Evolutionary conservation across 2,113 vertebrate species (phyloP), one percentile per base, ranked within the genome.

Genomic region (Tetrao urogallus): DNA sequence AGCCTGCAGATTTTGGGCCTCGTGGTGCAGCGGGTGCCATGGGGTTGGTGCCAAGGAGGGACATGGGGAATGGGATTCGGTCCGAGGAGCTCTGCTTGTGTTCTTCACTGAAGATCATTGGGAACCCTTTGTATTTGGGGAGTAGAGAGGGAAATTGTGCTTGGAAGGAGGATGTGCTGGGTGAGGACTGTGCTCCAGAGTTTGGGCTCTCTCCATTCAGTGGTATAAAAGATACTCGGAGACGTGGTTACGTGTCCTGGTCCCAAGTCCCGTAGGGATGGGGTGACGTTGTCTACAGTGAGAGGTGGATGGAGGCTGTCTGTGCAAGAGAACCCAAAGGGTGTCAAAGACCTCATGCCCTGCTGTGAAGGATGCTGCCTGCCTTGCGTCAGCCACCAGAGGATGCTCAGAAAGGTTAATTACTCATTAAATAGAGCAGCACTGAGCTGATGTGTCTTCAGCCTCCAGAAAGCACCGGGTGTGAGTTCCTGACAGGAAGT

Each of bases 1-100:
- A 94, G 32, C 92, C 92, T 94, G 84, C 82, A 89, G 3, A 85
- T 80, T 88, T 85, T 47, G 0, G 60, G 82, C 84, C 82, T 89
- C 8, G 14, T 0, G 34, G 61, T 58, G 3, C 64, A 60, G 27
- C 13, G 1, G 5, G 54, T 27, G 34, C 48, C 38, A 63, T 19
- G 0, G 15, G 85, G 93, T 19, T 71, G 48, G 79, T 1, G 90
- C 50, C 34, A 47, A 8, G 2, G 21, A 21, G 42, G 48, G 82
- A 27, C 71, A 79, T 76, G 78, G 93, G 92, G 75, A 89, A 78
- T 4, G 82, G 73, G 83, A 42, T n/a, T 30, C 24, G 43, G 45
- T 34, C 2, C 9, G 25, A 56, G 32, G 34, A 28, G 63, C 1
- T 18, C 89, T 11, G 56, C 38, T 32, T 7, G 42, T 28, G 67